Percentiles rank a stretch among this genome's conserved stretches.
These are phyloP conservation scores for Scolopax bukidnonensis DNA, from an alignment of 2,797 vertebrate species.

Conservation along the genomic window DNA sequence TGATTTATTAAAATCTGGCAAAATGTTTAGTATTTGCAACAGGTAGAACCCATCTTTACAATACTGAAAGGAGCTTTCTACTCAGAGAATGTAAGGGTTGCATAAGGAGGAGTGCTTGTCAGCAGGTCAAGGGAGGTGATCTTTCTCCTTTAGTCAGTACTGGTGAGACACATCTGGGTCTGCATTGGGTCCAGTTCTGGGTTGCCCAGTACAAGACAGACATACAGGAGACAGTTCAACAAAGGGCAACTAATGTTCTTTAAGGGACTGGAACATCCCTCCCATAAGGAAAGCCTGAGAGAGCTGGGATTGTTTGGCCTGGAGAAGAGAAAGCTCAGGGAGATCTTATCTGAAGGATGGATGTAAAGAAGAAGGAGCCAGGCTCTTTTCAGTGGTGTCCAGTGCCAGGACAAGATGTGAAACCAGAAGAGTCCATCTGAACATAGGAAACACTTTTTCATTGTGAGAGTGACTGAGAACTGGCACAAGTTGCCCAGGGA, in stretches of 20 bases:
- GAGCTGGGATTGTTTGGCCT: not conserved
- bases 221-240: not conserved
- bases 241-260: not conserved
- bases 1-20: not conserved
- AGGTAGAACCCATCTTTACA: not conserved
- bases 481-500: not conserved
- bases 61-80: not conserved
- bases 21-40: not conserved
- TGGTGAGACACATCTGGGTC: not conserved
- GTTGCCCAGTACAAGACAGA: not conserved
- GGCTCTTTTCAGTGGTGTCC: not conserved
- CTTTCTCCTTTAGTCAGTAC: not conserved
- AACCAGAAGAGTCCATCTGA: accelerated
- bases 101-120: not conserved
- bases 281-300: not conserved
- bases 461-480: not conserved
- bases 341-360: not conserved
- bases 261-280: not conserved
- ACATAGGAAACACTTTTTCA: not conserved
- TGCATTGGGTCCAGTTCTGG: not conserved
- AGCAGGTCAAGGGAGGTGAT: not conserved
- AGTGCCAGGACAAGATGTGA: not conserved
- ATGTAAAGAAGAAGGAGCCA: not conserved
- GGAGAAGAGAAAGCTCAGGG: not conserved
- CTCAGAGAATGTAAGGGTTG: not conserved